These are phyloP conservation scores for Drosophila anomalata DNA, from an alignment of 2,888 invertebrate species.

Conservation along the genomic window DNA sequence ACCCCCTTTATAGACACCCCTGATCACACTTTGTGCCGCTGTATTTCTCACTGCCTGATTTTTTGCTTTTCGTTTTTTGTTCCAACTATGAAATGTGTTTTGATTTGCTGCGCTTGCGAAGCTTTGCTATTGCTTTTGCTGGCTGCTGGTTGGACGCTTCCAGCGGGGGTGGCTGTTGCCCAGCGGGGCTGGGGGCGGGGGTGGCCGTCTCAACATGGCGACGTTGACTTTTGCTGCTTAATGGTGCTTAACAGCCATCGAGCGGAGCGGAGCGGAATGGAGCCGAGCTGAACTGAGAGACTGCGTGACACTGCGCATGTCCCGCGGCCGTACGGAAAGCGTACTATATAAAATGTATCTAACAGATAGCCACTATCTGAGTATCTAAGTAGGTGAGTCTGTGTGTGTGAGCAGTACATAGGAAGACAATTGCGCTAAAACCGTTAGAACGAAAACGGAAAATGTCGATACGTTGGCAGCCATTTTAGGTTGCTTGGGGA, in stretches of 20 bases:
- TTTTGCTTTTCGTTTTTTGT: constrained; percentile 14
- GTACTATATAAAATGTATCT: constrained; percentile 6
- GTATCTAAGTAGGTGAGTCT: constrained; percentile 2
- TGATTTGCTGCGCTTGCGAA: constrained; percentile 79
- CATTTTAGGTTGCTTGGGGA: constrained; percentile 20
- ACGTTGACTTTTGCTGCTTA: constrained; percentile 66
- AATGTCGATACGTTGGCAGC: constrained; percentile 21
- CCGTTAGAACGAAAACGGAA: constrained; percentile 30
- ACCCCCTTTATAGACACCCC: constrained; percentile 20
- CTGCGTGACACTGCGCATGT: constrained; percentile 76
- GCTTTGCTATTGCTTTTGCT: constrained; percentile 57
- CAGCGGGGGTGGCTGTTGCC: constrained; percentile 17
- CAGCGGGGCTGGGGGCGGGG: constrained; percentile 16
- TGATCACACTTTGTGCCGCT: constrained; percentile 28
- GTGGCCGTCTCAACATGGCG: constrained; percentile 67
- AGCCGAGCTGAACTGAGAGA: constrained; percentile 42
- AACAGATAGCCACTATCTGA: constrained; percentile 1
- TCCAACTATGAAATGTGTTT: constrained; percentile 74
- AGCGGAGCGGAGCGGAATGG: constrained; percentile 31
- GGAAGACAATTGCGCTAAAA: constrained; percentile 64
- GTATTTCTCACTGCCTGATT: constrained; percentile 25
- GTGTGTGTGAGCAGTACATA: constrained; percentile 53
- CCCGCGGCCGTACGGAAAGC: constrained; percentile 38
- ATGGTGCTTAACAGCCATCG: constrained; percentile 69
- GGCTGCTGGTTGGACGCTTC: constrained; percentile 70